These are phyloP conservation scores for Trissolcus brochymenae DNA, from an alignment of 2,888 invertebrate species.

Conservation along the genomic window DNA sequence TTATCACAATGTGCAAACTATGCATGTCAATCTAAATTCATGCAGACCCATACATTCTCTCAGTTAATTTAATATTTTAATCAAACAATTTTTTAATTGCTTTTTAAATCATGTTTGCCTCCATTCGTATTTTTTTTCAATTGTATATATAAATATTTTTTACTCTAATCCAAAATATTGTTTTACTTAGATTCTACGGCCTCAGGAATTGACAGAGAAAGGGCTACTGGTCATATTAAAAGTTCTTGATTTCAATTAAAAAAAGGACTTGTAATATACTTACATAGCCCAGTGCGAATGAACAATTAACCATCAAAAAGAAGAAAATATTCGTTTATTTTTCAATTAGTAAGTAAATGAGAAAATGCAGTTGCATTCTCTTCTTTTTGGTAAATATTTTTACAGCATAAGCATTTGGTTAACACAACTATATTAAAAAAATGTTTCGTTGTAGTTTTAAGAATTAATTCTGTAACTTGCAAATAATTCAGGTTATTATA, in stretches of 20 bases:
- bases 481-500: too few species aligned
- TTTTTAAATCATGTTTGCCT: conserved; percentile 21
- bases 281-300: too few species aligned
- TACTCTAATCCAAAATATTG: conserved; percentile 64
- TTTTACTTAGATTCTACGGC: conserved; percentile 59
- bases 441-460: conserved; percentile 34
- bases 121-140: conserved; percentile 22
- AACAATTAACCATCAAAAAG: too few species aligned
- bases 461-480: too few species aligned
- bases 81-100: neutral
- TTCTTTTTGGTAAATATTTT: too few species aligned
- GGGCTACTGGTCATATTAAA: conserved; percentile 13
- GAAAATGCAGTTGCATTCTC: too few species aligned
- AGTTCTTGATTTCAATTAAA: neutral
- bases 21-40: conserved; percentile 19
- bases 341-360: too few species aligned
- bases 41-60: too few species aligned
- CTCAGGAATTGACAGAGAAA: conserved; percentile 48
- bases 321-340: too few species aligned
- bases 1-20: conserved; percentile 56
- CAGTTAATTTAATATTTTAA: too few species aligned
- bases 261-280: too few species aligned
- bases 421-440: conserved; percentile 29
- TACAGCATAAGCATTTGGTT: neutral
- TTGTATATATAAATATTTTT: conserved; percentile 37